These are phyloP conservation scores for Dendroctonus valens DNA, from an alignment of 1,140 invertebrate species.

Conservation along the genomic window DNA sequence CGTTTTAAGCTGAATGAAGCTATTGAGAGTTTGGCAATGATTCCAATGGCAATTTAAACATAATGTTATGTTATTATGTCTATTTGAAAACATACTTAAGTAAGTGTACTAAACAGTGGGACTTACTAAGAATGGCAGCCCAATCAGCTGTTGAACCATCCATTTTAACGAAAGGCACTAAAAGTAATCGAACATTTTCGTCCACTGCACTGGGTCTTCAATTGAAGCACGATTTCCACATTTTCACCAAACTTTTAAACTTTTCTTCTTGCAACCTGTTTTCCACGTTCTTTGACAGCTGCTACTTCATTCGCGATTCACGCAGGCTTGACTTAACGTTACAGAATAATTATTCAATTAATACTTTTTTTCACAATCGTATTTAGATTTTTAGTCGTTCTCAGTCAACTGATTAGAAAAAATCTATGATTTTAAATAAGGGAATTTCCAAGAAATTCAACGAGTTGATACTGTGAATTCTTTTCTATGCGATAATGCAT, in stretches of 20 bases:
- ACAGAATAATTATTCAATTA: no score
- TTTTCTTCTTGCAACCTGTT: slow-evolving; percentile 28
- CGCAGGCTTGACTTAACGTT: no score
- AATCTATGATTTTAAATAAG: no score
- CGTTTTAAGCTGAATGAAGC: no score
- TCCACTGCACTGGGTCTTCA: slow-evolving; percentile 1
- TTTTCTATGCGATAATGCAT: no score
- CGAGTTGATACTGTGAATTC: no score
- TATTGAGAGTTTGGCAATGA: background rate
- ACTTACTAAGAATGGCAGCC: slow-evolving; percentile 45
- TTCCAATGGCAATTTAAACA: background rate
- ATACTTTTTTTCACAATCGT: no score
- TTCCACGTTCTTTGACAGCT: slow-evolving; percentile 41
- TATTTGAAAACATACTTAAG: no score
- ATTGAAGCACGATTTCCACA: slow-evolving; percentile 31
- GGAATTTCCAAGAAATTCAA: no score
- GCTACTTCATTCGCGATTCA: no score
- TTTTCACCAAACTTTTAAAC: slow-evolving; percentile 36
- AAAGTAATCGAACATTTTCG: slow-evolving; percentile 34
- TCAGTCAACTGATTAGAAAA: no score
- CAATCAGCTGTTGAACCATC: slow-evolving; percentile 43
- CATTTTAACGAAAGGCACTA: slow-evolving; percentile 36
- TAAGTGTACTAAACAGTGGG: background rate
- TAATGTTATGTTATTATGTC: background rate
- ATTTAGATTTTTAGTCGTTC: no score